These are phyloP conservation scores for Nephrocerus scutellatus DNA, from an alignment of 2,888 invertebrate species.

Conservation along the genomic window DNA sequence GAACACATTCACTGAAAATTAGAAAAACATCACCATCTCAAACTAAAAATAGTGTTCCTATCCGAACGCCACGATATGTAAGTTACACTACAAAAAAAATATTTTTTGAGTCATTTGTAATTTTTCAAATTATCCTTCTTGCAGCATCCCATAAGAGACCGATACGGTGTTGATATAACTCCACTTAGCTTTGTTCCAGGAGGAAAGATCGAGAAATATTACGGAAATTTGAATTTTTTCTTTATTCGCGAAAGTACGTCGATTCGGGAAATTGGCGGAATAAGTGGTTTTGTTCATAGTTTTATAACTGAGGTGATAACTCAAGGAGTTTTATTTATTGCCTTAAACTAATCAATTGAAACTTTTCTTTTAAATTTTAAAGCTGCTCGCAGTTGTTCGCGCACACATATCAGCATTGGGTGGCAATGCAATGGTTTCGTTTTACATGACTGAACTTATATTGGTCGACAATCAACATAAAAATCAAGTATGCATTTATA, in stretches of 20 bases:
- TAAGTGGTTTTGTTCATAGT: slow-evolving; percentile 89
- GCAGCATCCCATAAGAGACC: slow-evolving; percentile 42
- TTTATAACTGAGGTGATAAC: slow-evolving; percentile 74
- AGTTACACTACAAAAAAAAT: not conserved
- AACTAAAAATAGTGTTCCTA: slow-evolving; percentile 23
- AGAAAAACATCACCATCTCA: slow-evolving; percentile 54
- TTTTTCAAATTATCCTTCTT: slow-evolving; percentile 7
- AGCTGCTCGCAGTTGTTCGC: slow-evolving; percentile 79
- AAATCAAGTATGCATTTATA: slow-evolving; percentile 72
- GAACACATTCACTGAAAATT: slow-evolving; percentile 47
- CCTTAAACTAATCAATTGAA: not conserved
- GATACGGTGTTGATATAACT: slow-evolving; percentile 68
- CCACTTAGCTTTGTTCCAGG: slow-evolving; percentile 74
- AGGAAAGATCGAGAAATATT: slow-evolving; percentile 67
- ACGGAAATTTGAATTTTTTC: slow-evolving; percentile 88
- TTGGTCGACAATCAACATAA: slow-evolving; percentile 90
- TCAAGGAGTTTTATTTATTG: not conserved
- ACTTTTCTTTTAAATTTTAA: slow-evolving; percentile 5
- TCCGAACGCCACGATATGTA: not conserved
- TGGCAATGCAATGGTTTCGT: slow-evolving; percentile 92
- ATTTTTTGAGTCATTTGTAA: not conserved
- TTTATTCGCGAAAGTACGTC: slow-evolving; percentile 93
- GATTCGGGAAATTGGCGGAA: slow-evolving; percentile 83
- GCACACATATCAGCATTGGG: slow-evolving; percentile 90
- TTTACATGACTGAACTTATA: slow-evolving; percentile 86